phyloP scores from a whole-genome alignment of 2,797 vertebrate genomes.

The Spinus pinus region DNA sequence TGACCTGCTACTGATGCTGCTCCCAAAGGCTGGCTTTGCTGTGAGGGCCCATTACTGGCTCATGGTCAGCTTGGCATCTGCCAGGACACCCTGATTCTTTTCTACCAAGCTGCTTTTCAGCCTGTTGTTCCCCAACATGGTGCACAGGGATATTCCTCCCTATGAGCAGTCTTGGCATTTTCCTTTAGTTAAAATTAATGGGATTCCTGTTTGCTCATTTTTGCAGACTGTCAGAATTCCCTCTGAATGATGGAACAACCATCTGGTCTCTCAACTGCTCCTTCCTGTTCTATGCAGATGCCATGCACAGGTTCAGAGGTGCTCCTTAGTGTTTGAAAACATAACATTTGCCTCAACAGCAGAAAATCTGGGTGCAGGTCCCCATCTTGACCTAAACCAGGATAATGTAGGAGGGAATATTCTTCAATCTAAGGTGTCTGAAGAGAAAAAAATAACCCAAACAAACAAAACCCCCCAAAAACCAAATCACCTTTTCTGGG shows the following conservation, averaged over 20 bases:
- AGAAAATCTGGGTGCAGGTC: background rate
- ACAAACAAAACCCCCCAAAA: background rate
- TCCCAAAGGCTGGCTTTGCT: background rate
- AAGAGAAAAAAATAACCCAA: background rate
- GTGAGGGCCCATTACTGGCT: background rate
- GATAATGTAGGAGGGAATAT: background rate
- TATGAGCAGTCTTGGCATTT: background rate
- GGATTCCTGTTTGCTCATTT: background rate
- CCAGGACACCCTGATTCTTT: background rate
- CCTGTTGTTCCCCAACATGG: background rate
- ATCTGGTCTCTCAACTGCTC: background rate
- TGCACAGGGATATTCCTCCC: background rate
- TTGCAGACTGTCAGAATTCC: background rate
- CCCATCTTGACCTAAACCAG: background rate
- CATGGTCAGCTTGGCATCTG: background rate
- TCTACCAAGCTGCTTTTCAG: background rate
- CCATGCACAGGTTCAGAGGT: background rate
- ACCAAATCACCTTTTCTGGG: background rate
- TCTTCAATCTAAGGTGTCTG: background rate
- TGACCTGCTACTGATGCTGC: background rate
- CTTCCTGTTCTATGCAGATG: background rate
- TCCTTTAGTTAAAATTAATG: background rate
- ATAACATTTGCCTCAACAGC: background rate
- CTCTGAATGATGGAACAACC: background rate
- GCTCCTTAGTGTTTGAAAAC: background rate